A percentile compares a stretch with the other conserved stretches of the same genome.
Conservation (phyloP, 2,113 vertebrate genomes). For the Sebastes schlegelii region DNA sequence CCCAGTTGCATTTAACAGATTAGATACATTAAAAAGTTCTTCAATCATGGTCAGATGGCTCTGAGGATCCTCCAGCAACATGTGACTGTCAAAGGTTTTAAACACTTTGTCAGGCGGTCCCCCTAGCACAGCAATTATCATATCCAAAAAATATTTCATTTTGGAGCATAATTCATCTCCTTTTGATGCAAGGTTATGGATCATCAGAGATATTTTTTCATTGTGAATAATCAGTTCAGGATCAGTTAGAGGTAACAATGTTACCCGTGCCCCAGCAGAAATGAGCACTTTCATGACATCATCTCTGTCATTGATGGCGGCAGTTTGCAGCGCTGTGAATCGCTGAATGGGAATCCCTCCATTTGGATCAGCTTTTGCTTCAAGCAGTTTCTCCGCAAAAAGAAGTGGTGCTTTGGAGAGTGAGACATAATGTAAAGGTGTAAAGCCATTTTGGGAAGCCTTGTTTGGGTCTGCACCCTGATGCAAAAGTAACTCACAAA, state of each 20-base stretch:
- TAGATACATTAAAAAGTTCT: background rate
- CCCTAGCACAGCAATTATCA: accelerated
- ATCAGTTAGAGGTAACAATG: too few species aligned
- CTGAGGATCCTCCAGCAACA: constrained; percentile 65
- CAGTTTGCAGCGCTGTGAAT: constrained; percentile 21
- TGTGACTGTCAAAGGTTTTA: background rate
- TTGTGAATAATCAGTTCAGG: background rate
- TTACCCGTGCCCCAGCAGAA: too few species aligned
- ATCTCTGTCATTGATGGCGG: too few species aligned
- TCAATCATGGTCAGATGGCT: constrained; percentile 43
- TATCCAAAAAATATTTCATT: background rate
- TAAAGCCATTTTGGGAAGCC: accelerated
- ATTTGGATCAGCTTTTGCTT: constrained; percentile 52
- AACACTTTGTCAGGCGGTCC: constrained; percentile 47
- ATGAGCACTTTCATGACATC: too few species aligned
- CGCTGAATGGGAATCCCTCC: accelerated
- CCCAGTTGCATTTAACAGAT: too few species aligned
- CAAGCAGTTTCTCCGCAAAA: constrained; percentile 56
- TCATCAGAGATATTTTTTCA: constrained; percentile 36
- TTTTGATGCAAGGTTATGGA: constrained; percentile 25
- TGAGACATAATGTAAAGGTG: constrained; percentile 65
- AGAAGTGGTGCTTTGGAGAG: background rate
- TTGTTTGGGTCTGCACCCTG: constrained; percentile 31
- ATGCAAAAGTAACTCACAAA: constrained; percentile 40
- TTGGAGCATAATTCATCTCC: constrained; percentile 5